Base-by-base conservation (phyloP, 1,140 invertebrate genomes). In the Trichonephila clavipes region DNA sequence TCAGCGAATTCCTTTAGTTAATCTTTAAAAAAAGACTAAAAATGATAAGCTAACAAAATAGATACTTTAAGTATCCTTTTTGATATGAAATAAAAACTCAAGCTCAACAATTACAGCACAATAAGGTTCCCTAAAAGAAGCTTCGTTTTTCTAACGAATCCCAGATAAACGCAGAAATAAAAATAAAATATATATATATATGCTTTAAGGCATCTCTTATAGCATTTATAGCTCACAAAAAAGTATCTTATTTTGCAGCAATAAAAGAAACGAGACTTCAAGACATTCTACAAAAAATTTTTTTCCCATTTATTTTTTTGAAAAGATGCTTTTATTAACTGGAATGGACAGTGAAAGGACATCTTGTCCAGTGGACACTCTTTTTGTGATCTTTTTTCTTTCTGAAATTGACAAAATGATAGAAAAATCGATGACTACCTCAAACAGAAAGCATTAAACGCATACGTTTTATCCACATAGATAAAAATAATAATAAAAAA, bases 301-400 rank as follows among this genome's bases (percentile, higher is more conserved):
- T 28, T 28, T 28, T 28, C 21, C 16, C 1, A 6, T 19, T 64
- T 64, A 4, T 77, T 77, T 24, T 34, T 77, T 77, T 40, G 28
- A 69, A 77, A 34, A 77, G 24, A 34, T 28, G 18, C 34, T 28
- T 77, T 77, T 40, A 77, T 77, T 77, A 77, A 24, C 72, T 51
- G 51, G 16, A 77, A 77, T 18, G 72, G 28, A 34, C 72, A 34
- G 14, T 40, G 28, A 40, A 77, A 40, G 34, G 72, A 40, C 72
- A 77, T 77, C 72, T 77, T 77, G 72, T 28, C 72, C 72, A 77
- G 72, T 77, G 72, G 72, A 77, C 72, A 77, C 72, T 77, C 72
- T 40, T 69, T 40, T 8, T 21, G 28, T 69, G 10, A 6, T 40
- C 18, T 77, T 77, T 77, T 40, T 77, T 28, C 34, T 77, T 77